These are phyloP conservation scores for Vultur gryphus DNA, from an alignment of 2,797 vertebrate genomes.

Conservation along the genomic window DNA sequence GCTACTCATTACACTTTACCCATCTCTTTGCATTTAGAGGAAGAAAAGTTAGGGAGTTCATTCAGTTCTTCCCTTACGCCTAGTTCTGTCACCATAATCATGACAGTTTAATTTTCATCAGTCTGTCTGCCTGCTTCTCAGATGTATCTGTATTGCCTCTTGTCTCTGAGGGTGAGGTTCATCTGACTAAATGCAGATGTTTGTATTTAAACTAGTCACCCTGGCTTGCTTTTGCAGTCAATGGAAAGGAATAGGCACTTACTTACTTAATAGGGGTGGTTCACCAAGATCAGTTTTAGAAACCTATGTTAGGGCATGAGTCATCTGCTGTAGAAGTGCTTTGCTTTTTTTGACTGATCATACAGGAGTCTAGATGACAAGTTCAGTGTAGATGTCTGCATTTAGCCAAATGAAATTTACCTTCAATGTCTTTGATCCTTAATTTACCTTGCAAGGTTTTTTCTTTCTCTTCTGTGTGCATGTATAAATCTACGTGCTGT, in stretches of 20 bases:
- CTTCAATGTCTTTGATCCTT: background rate
- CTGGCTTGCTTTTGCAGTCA: background rate
- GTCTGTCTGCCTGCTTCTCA: background rate
- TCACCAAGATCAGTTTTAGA: background rate
- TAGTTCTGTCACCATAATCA: background rate
- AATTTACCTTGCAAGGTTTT: background rate
- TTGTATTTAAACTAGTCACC: background rate
- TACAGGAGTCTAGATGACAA: background rate
- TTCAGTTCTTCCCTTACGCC: background rate
- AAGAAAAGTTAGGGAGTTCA: background rate
- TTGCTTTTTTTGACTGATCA: background rate
- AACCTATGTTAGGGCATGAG: background rate
- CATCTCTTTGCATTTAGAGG: background rate
- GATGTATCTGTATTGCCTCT: background rate
- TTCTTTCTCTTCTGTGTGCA: background rate
- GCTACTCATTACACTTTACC: background rate
- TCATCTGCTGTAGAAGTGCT: background rate
- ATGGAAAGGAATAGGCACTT: slow-evolving; percentile 25
- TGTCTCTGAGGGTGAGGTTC: background rate
- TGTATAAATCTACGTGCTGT: background rate
- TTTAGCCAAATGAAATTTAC: background rate
- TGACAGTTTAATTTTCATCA: background rate
- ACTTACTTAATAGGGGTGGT: background rate
- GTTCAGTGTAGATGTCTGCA: background rate
- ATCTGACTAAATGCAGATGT: background rate